Base-by-base conservation (phyloP, 30 jellyfish, hydroid and myxozoan species). In the Aurelia sp. region DNA sequence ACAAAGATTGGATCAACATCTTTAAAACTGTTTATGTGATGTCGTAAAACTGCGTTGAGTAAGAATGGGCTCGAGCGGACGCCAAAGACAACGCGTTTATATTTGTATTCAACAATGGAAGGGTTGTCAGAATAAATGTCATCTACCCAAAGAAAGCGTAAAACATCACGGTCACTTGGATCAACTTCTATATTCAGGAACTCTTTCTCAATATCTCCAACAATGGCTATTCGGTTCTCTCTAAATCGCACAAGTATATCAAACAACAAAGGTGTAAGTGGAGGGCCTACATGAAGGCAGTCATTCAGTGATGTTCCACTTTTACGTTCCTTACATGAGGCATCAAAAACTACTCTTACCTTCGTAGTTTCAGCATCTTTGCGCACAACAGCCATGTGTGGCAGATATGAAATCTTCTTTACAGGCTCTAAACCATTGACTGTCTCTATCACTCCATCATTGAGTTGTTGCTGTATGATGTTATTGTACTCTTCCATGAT, bases 201-300 rank as follows among this genome's bases (percentile, higher is more conserved):
- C 33, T 79, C 92, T 30, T 82, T 86, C 67, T 74, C 87, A n/a
- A 86, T 86, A 61, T 86, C 90, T 51, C 60, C 85, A 3, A 71
- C 71, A 13, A 48, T 13, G n/a, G 24, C 35, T 12, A 67, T 48
- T 13, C 63, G 67, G 69, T 66, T 15, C 13, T 73, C 53, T 70
- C 87, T 51, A 67, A 84, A 50, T 50, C 91, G 62, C 75, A 72
- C 22, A 52, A 76, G 51, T 18, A 86, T 85, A 35, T 66, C 91
- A 63, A 31, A 76, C 19, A 86, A 64, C 73, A 76, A 13, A 7
- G 82, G 82, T 60, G 91, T 76, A 17, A 86, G 18, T 69, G 84
- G 31, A 13, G 87, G 86, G 19, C 96, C 92, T 58, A 61, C 44
- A 57, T 74, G 89, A 20, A 86, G 78, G 64, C 96, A 86, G 47